A percentile compares a stretch with the other conserved stretches of the same genome.
phyloP scores from a whole-genome alignment of 2,888 invertebrate species.

The Syrista parreyssii region DNA sequence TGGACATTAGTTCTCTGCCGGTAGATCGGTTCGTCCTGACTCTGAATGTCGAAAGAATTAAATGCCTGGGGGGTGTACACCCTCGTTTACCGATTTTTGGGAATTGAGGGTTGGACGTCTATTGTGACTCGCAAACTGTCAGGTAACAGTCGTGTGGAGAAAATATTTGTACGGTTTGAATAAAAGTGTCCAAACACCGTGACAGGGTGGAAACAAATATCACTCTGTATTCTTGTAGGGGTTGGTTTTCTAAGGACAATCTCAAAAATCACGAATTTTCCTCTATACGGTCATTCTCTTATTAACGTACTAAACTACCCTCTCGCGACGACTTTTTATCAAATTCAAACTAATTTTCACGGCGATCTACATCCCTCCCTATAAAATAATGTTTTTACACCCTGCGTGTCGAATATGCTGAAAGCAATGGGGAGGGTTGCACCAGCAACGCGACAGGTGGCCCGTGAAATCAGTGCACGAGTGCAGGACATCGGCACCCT shows the following conservation, averaged over 20 bases:
- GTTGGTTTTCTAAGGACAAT: background rate
- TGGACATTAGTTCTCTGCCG: background rate
- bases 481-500: conserved; percentile 46
- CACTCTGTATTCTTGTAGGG: background rate
- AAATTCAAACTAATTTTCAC: conserved; percentile 32
- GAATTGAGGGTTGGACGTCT: background rate
- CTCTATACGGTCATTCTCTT: background rate
- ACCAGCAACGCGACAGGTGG: conserved; percentile 62
- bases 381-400: conserved; percentile 54
- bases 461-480: conserved; percentile 64
- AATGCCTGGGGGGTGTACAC: background rate
- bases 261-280: background rate
- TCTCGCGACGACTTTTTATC: conserved; percentile 13
- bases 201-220: background rate
- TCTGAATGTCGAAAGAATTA: background rate
- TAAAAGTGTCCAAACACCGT: conserved; percentile 37
- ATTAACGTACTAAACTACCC: background rate
- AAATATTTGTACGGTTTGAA: conserved; percentile 48
- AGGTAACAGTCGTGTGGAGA: conserved; percentile 39
- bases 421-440: conserved; percentile 50
- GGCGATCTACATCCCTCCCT: conserved; percentile 19
- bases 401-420: conserved; percentile 57
- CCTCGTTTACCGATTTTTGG: background rate
- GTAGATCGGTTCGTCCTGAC: background rate
- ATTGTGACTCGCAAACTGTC: conserved; percentile 16